Base-by-base conservation (phyloP, 2,113 vertebrate species). In the Dasyurus viverrinus region DNA sequence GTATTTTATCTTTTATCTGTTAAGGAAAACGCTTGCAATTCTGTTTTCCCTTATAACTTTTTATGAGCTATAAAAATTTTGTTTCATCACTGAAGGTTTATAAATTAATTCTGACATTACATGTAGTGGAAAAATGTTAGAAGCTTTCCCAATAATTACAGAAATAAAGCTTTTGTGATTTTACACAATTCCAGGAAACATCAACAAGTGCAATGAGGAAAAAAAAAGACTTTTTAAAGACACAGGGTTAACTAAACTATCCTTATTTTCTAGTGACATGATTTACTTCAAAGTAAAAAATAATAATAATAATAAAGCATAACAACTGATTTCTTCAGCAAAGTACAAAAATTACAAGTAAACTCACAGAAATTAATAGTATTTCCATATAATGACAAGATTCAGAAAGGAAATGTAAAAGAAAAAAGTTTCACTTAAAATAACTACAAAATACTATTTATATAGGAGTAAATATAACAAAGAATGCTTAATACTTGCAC, bases 1-100 rank as follows among this genome's bases (percentile, higher is more conserved):
- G 16, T 42, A 42, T 92, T 94, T 76, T 23, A 93, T 52, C 55
- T 94, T 92, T 84, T 26, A 0, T 8, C 53, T 60, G 46, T 60
- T n/a, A 53, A 84, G 1, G 93, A 95, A 95, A 92, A 16, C 55
- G 19, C 2, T 76, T 93, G 22, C 91, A 54, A 94, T 50, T 92
- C 84, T 16, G 26, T 84, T 94, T 93, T 92, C 36, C n/a, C 24
- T 93, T 46, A 47, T 54, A 91, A 91, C 4, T 54, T 92, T 23
- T 90, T 6, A 46, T 46, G 42, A 52, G 19, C n/a, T 42, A 19
- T 84, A 42, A 42, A 84, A 84, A 36, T 42, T 76, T 76, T 76
- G 68, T 76, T 55, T 92, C 92, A 52, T 93, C 54, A 92, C 53
- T 89, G 57, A 36, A 90, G 36, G 90, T 53, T 89, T 42, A 42